Evolutionary conservation across 2,113 vertebrate genomes (phyloP).

Genomic region (Malurus elegans): DNA sequence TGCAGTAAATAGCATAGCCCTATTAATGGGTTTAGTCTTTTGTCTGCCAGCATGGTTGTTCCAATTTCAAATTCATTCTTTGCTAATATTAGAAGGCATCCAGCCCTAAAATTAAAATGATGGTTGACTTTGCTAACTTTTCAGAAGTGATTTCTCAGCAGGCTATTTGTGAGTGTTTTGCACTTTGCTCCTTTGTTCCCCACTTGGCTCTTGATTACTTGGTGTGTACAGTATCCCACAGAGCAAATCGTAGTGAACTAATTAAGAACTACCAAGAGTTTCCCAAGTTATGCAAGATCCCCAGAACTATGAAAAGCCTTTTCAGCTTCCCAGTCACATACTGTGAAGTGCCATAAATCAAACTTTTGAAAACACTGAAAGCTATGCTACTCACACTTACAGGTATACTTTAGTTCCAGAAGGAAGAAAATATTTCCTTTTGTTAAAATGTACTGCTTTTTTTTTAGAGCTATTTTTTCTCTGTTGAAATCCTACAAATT

Average conservation of each 20-base stretch:
- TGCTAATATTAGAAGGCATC: slow-evolving; percentile 18
- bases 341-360: slow-evolving; percentile 19
- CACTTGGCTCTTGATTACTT: not conserved
- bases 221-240: not conserved
- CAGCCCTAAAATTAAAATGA: slow-evolving; percentile 29
- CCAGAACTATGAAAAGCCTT: slow-evolving; percentile 34
- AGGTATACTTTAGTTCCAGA: not conserved
- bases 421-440: not conserved
- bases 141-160: not conserved
- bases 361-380: not conserved
- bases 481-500: not conserved
- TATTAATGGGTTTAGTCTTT: slow-evolving; percentile 7
- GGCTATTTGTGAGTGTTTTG: not conserved
- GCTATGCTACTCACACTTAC: not conserved
- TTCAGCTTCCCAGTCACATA: not conserved
- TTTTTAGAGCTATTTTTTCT: not conserved
- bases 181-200: slow-evolving; percentile 43
- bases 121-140: slow-evolving; percentile 17
- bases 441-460: not conserved
- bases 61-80: slow-evolving; percentile 25
- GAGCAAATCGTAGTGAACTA: not conserved
- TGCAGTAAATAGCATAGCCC: not conserved
- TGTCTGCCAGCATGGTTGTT: slow-evolving; percentile 4
- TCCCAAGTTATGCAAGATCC: slow-evolving; percentile 42
- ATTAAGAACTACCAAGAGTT: slow-evolving; percentile 44